phyloP scores from a whole-genome alignment of 2,797 vertebrate species.

The Chloroceryle amazona region DNA sequence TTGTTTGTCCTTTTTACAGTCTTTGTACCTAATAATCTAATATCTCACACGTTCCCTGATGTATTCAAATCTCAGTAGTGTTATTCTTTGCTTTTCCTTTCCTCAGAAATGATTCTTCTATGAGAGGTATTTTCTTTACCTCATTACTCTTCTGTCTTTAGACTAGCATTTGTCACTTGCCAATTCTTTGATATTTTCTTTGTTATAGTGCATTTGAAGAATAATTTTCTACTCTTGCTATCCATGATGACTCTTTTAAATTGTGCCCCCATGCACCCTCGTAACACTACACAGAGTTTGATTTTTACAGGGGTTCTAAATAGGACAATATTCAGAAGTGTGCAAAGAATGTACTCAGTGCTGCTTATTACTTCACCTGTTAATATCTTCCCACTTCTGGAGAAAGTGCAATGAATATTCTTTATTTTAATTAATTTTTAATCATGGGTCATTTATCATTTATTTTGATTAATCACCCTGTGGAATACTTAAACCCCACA shows the following conservation, averaged over 20 bases:
- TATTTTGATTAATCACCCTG: not conserved
- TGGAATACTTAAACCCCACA: not conserved
- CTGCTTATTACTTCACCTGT: not conserved
- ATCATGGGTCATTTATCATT: not conserved
- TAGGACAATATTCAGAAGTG: not conserved
- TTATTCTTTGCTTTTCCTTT: not conserved
- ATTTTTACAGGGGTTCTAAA: not conserved
- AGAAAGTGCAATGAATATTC: not conserved
- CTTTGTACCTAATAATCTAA: slow-evolving; percentile 23
- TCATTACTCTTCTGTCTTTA: not conserved
- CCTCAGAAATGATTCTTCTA: not conserved
- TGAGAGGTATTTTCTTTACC: not conserved
- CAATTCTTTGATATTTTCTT: not conserved
- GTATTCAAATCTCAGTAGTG: not conserved
- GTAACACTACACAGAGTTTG: not conserved
- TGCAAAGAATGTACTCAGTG: not conserved
- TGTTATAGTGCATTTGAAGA: not conserved
- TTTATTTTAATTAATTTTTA: not conserved
- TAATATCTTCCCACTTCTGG: not conserved
- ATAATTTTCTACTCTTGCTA: not conserved
- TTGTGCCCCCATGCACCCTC: not conserved
- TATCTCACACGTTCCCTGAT: not conserved
- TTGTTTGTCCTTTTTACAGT: slow-evolving; percentile 1
- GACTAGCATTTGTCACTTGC: not conserved
- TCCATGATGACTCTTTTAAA: not conserved